These are phyloP conservation scores for Nomada ferruginata DNA, from an alignment of 2,888 invertebrate genomes.

Conservation along the genomic window DNA sequence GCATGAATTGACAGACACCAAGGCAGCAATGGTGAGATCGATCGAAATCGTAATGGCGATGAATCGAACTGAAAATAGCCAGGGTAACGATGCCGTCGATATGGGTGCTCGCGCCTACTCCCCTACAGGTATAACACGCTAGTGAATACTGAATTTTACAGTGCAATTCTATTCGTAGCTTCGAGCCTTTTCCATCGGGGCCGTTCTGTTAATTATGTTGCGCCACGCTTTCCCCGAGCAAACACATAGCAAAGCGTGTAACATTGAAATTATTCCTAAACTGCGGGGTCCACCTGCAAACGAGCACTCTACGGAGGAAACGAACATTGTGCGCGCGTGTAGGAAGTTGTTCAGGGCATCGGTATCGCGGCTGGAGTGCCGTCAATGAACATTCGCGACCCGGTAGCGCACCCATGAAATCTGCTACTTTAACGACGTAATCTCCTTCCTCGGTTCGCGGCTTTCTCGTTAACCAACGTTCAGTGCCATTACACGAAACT, in stretches of 20 bases:
- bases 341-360: background rate
- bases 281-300: background rate
- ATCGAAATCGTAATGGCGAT: background rate
- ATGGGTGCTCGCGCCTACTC: conserved; percentile 1
- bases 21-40: background rate
- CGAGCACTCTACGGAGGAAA: background rate
- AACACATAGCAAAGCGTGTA: background rate
- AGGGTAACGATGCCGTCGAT: conserved; percentile 8
- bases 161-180: conserved; percentile 18
- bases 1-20: background rate
- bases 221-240: background rate
- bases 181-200: background rate
- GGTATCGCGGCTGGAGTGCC: background rate
- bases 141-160: conserved; percentile 34
- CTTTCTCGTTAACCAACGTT: conserved; percentile 22
- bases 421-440: conserved; percentile 14
- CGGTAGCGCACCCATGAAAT: conserved; percentile 14
- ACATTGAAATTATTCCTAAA: conserved; percentile 14
- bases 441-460: conserved; percentile 1
- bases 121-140: background rate
- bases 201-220: conserved; percentile 14
- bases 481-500: background rate
- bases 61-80: conserved; percentile 3
- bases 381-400: conserved; percentile 13
- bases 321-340: background rate